Evolutionary conservation across 2,888 invertebrate species (phyloP).

Genomic region (Ophonus ardosiacus): DNA sequence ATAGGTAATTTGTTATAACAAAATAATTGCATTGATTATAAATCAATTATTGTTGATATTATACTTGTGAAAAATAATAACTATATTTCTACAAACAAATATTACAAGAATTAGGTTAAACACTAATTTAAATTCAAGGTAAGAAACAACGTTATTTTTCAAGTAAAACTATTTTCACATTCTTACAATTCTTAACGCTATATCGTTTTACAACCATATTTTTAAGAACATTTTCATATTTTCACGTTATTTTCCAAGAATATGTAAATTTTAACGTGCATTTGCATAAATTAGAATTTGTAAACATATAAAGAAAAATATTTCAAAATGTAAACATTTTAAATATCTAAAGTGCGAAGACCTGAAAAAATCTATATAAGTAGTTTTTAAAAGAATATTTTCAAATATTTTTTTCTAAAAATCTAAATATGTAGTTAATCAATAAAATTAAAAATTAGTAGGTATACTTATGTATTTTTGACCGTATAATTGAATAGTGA

Average conservation of each 20-base stretch:
- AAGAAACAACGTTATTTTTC: neutral
- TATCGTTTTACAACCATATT: neutral
- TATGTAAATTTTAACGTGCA: neutral
- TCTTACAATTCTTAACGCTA: neutral
- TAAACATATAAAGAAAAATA: neutral
- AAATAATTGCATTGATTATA: too few relatives aligned
- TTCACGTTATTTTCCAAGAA: neutral
- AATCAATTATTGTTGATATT: too few relatives aligned
- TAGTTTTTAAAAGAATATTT: too few relatives aligned
- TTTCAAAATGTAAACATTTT: neutral
- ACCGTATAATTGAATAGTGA: too few relatives aligned
- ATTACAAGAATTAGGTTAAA: neutral
- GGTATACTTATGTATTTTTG: too few relatives aligned
- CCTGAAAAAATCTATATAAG: too few relatives aligned
- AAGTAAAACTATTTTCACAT: neutral
- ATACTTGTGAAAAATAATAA: too few relatives aligned
- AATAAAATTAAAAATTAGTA: too few relatives aligned
- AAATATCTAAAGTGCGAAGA: neutral
- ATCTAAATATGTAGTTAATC: too few relatives aligned
- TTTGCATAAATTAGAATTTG: neutral
- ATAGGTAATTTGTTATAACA: too few relatives aligned
- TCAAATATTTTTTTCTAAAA: too few relatives aligned
- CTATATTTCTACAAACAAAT: neutral
- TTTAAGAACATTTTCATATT: neutral
- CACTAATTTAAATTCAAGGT: conserved; percentile 1